Conservation (phyloP, 2,113 vertebrate genomes). For the Collichthys lucidus region DNA sequence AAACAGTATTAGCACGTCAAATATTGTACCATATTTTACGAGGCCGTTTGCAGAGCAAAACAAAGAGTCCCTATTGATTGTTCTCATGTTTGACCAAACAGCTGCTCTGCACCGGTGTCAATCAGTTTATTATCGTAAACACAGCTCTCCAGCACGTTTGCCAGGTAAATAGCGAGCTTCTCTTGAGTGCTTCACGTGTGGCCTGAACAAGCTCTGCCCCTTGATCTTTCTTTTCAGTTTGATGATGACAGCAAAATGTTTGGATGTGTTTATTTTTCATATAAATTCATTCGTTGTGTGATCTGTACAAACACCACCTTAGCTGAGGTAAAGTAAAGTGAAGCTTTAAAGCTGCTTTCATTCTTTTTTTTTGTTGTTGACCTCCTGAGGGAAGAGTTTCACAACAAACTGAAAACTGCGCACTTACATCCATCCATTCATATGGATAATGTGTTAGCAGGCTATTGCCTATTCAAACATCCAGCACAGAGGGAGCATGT, state of each 20-base stretch:
- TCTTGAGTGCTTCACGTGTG: conserved; percentile 40
- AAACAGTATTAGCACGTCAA: conserved; percentile 77
- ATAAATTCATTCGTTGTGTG: conserved; percentile 13
- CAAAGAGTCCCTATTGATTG: conserved; percentile 74
- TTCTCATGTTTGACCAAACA: conserved; percentile 74
- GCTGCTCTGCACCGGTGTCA: conserved; percentile 61
- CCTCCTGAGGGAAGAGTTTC: not conserved
- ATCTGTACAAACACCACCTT: conserved; percentile 10
- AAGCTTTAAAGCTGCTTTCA: not conserved
- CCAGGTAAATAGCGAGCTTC: conserved; percentile 49
- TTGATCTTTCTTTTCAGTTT: conserved; percentile 15
- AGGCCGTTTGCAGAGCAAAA: conserved; percentile 66
- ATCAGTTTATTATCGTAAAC: conserved; percentile 70
- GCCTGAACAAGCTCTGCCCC: conserved; percentile 11
- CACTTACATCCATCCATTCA: not conserved
- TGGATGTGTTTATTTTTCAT: conserved; percentile 11
- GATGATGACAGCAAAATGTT: conserved; percentile 22
- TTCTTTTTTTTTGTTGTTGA: no score
- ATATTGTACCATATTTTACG: conserved; percentile 70
- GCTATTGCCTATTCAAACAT: not conserved
- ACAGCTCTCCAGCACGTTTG: conserved; percentile 48
- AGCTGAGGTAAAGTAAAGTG: conserved; percentile 15
- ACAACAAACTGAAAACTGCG: conserved; percentile 10
- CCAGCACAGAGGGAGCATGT: not conserved
- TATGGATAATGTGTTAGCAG: not conserved